Evolutionary conservation across 2,797 vertebrate species (phyloP), one percentile per base, ranked within the genome.

Genomic region (Hydrophis major): DNA sequence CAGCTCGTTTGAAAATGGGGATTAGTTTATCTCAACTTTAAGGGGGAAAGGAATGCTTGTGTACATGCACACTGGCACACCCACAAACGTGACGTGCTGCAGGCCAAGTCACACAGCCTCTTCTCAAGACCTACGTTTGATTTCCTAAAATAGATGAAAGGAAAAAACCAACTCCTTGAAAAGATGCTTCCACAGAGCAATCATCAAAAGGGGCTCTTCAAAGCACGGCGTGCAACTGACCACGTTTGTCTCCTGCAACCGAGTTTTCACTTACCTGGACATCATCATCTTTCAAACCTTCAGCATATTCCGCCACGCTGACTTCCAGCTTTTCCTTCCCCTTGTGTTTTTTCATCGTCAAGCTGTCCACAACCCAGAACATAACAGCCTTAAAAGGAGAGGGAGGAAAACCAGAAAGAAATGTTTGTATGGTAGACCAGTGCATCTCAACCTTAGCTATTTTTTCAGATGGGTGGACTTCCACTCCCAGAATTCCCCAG

Each of bases 301-400:
- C 94, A 93, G 95, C 93, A 37, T 95, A 86, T 92, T 98, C 97
- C 1, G 53, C 94, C 66, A 96, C 97, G 95, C 13, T 96, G 93
- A 95, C 61, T 88, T 97, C 95, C 1, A 96, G 93, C 61, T 95
- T 96, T 50, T 97, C 97, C 93, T 97, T 97, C 87, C 95, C 97
- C 96, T 98, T 98, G 86, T 97, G 94, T 92, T 98, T 98, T 96
- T 97, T 98, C 98, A 98, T 98, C 95, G 96, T 98, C 96, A 98
- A 97, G 92, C 97, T 98, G 97, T 98, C 98, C 89, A 98, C 98
- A 95, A 98, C 97, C 98, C 98, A 98, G 97, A 98, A 98, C 98
- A 98, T 98, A 95, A 98, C 94, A 53, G 98, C 97, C 98, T 98
- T 60, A 32, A 18, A 89, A 90, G 83, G 28, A 22, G 56, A 57